Percentiles rank a stretch among this genome's conserved stretches.
Evolutionary conservation across 2,113 vertebrate species (phyloP).

Genomic region (Rhinoderma darwinii): DNA sequence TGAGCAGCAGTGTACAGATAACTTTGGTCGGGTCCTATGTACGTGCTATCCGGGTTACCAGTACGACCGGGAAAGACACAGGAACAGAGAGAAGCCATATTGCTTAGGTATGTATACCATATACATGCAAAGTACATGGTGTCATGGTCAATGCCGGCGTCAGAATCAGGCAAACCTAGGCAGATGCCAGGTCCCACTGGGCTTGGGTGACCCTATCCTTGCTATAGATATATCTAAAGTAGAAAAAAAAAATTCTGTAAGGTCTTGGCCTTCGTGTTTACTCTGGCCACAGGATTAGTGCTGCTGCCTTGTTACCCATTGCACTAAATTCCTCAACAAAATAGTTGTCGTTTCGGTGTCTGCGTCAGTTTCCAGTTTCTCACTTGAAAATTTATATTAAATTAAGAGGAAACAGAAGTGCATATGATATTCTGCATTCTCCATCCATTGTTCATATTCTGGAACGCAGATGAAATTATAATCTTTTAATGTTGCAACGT

Average conservation of each 20-base stretch:
- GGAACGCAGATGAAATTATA: conserved; percentile 6
- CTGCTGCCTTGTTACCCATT: neutral
- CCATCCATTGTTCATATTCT: neutral
- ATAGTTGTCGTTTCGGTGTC: neutral
- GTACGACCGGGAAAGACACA: conserved; percentile 92
- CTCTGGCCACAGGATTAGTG: neutral
- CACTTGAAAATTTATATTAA: neutral
- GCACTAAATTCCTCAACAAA: neutral
- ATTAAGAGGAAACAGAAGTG: neutral
- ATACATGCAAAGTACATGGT: neutral
- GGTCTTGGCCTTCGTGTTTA: neutral
- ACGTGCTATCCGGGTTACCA: conserved; percentile 93
- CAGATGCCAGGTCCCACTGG: too few relatives aligned
- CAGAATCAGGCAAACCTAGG: too few relatives aligned
- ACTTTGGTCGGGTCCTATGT: conserved; percentile 93
- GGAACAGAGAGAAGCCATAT: conserved; percentile 89
- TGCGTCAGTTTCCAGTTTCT: too few relatives aligned
- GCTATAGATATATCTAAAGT: neutral
- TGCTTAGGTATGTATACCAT: conserved; percentile 82
- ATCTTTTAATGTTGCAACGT: neutral
- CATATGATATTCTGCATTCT: neutral
- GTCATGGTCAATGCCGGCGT: too few relatives aligned
- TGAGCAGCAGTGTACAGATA: conserved; percentile 96
- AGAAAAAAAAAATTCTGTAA: neutral
- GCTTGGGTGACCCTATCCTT: neutral